Percentiles rank a stretch among this genome's conserved stretches.
These are phyloP conservation scores for Nesogale talazaci DNA, from an alignment of 2,113 vertebrate species.

Conservation along the genomic window DNA sequence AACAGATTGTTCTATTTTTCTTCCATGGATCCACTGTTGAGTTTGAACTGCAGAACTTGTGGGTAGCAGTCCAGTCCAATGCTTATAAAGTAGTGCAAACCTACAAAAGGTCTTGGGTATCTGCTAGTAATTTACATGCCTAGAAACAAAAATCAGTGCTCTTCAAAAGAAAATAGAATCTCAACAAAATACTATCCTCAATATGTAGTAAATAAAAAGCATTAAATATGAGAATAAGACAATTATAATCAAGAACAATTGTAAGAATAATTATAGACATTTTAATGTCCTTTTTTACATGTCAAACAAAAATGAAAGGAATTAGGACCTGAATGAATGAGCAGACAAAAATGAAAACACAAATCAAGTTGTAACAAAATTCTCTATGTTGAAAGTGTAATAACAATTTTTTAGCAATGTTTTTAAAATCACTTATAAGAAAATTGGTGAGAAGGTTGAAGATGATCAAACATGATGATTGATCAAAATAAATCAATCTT, in stretches of 20 bases:
- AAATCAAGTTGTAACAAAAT: not conserved
- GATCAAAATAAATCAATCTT: not conserved
- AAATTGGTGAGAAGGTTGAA: not conserved
- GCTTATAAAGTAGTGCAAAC: not conserved
- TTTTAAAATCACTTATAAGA: not conserved
- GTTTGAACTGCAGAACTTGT: no score
- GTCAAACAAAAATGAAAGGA: not conserved
- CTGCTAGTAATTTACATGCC: not conserved
- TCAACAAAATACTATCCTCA: not conserved
- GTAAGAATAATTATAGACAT: not conserved
- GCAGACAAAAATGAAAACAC: not conserved
- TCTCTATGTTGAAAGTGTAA: not conserved
- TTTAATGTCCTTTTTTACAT: not conserved
- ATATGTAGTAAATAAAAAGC: not conserved
- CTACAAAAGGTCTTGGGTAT: not conserved
- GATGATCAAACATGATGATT: not conserved
- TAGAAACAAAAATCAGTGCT: not conserved
- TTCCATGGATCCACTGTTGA: no score
- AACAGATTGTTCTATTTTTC: no score
- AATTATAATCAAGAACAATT: not conserved
- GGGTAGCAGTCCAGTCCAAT: no score
- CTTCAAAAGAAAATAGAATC: not conserved
- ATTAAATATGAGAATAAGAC: not conserved
- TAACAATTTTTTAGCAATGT: not conserved
- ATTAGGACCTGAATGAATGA: not conserved